Evolutionary conservation across 2,113 vertebrate genomes (phyloP).

Genomic region (Corythaeola cristata): DNA sequence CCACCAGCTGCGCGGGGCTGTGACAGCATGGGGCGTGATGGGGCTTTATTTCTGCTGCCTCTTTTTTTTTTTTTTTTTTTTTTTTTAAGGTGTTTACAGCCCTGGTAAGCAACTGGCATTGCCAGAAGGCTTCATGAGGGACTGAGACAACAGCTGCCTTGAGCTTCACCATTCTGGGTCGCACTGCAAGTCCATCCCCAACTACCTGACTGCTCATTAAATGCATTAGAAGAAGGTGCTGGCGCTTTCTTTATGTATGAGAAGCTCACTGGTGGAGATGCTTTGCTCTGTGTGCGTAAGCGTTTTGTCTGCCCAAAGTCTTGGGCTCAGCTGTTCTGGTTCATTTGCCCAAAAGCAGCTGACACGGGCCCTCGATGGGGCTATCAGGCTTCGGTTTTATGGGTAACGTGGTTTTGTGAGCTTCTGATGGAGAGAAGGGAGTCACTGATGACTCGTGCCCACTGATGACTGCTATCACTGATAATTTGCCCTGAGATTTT

Average conservation of each 20-base stretch:
- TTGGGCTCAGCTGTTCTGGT: no score
- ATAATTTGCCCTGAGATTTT: background rate
- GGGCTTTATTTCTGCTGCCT: background rate
- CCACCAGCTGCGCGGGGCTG: background rate
- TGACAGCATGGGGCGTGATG: background rate
- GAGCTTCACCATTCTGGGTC: background rate
- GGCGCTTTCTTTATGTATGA: accelerated
- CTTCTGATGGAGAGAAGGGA: background rate
- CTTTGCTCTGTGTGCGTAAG: no score
- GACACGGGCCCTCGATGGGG: accelerated
- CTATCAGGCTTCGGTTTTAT: background rate
- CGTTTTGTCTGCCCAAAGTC: no score
- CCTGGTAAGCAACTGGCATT: background rate
- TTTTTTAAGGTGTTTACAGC: background rate
- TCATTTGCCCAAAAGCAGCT: background rate
- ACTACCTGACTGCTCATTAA: background rate
- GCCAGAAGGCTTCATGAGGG: no score
- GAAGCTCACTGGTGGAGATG: no score
- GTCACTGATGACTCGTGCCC: accelerated
- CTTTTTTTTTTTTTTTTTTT: no score
- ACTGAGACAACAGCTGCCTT: background rate
- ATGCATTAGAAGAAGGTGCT: accelerated
- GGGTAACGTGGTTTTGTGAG: accelerated
- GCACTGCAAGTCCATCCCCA: background rate
- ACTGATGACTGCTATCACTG: background rate